Base-by-base conservation (phyloP, 2,888 invertebrate genomes). In the Drosophila bunnanda region DNA sequence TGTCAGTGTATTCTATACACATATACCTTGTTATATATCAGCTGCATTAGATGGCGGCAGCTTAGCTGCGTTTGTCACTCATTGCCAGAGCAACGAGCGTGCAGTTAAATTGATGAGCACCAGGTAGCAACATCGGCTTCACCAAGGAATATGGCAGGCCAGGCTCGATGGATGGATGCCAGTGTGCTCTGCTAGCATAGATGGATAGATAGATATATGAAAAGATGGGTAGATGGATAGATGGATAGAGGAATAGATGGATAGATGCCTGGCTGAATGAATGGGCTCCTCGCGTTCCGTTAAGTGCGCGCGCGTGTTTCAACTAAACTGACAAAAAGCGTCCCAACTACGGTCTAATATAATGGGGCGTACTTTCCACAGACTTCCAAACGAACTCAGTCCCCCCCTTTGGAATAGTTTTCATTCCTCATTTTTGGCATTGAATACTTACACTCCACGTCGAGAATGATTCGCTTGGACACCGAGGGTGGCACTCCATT, bases 401-500 rank as follows among this genome's bases (percentile, higher is more conserved):
- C 25, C 20, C 36, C 20, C 38, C 20, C 10, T 13, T 57, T 34
- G 58, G 46, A 55, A 70, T 68, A 60, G 78, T 67, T 75, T 80
- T 73, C 64, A 62, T 65, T 65, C 20, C 22, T 66, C 60, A 69
- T 55, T 70, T 41, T 12, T 17, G 28, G 30, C 62, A 60, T 62
- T 39, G 48, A 65, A 57, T 74, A 91, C 92, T 92, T 89, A 97
- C 97, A 97, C 94, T 97, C 97, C 76, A 97, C 97, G 91, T 97
- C 97, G 66, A 97, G 95, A 90, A 96, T 97, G 93, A 97, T 97
- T 91, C 97, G 94, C 93, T 97, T 98, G 93, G 97, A 97, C 91
- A 97, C 97, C 39, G 97, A 97, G 56, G 97, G 97, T 39, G 97
- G 97, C 28, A 97, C 96, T 46, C 97, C 96, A 91, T 97, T 97